phyloP scores from a whole-genome alignment of 2,113 vertebrate species.

The Perca fluviatilis region DNA sequence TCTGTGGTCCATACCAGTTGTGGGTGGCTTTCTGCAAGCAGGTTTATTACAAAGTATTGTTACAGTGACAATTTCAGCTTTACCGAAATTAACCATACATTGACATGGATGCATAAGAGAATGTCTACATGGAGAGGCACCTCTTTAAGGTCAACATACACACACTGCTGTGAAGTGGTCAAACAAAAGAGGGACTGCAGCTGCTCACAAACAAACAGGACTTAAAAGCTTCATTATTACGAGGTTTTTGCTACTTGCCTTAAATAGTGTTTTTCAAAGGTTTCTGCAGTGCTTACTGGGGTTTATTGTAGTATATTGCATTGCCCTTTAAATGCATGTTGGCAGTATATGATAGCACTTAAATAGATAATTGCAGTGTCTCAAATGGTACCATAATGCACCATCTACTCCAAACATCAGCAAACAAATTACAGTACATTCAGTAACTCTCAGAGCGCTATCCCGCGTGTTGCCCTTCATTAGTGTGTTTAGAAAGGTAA shows the following conservation, averaged over 20 bases:
- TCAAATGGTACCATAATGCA: slow-evolving; percentile 79
- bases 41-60: slow-evolving; percentile 97
- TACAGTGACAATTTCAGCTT: slow-evolving; percentile 94
- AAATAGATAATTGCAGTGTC: slow-evolving; percentile 85
- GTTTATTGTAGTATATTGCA: slow-evolving; percentile 80
- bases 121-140: slow-evolving; percentile 85
- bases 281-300: slow-evolving; percentile 79
- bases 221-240: slow-evolving; percentile 68
- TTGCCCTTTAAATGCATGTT: slow-evolving; percentile 85
- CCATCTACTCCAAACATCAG: slow-evolving; percentile 81
- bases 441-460: slow-evolving; percentile 83
- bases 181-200: slow-evolving; percentile 75
- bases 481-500: slow-evolving; percentile 87
- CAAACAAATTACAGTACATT: slow-evolving; percentile 91
- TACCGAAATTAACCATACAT: slow-evolving; percentile 94
- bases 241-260: slow-evolving; percentile 72
- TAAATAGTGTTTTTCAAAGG: slow-evolving; percentile 68
- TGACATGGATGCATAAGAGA: slow-evolving; percentile 90
- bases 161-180: slow-evolving; percentile 83
- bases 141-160: slow-evolving; percentile 81
- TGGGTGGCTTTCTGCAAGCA: slow-evolving; percentile 93
- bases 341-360: slow-evolving; percentile 85
- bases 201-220: slow-evolving; percentile 80
- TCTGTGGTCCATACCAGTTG: slow-evolving; percentile 47
- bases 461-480: slow-evolving; percentile 85